Conservation (phyloP, 2,888 invertebrate genomes). For the Heliconius erato region DNA sequence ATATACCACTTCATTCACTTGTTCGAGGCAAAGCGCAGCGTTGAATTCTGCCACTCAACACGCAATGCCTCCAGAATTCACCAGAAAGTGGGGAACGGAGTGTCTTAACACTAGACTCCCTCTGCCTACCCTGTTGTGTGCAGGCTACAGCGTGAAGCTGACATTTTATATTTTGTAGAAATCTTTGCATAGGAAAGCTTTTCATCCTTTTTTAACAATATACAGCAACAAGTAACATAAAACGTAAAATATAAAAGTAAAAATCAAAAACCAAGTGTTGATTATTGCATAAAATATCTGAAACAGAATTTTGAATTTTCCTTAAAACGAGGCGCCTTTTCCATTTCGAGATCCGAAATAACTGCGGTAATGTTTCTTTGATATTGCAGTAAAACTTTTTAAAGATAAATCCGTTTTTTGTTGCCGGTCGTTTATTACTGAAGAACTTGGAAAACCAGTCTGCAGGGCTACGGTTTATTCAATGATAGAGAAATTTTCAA, state of each 20-base stretch:
- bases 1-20: too few relatives aligned
- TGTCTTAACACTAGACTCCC: too few relatives aligned
- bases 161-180: neutral
- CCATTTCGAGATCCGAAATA: constrained; percentile 50
- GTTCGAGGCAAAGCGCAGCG: too few relatives aligned
- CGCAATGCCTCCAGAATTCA: too few relatives aligned
- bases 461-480: constrained; percentile 48
- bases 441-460: constrained; percentile 51
- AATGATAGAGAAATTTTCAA: constrained; percentile 44
- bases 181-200: constrained; percentile 71
- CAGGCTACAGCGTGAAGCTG: too few relatives aligned
- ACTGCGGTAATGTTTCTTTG: constrained; percentile 56
- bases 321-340: constrained; percentile 43
- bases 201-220: constrained; percentile 80
- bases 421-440: constrained; percentile 54
- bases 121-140: too few relatives aligned
- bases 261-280: constrained; percentile 39
- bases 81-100: too few relatives aligned
- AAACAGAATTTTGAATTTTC: constrained; percentile 45
- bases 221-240: constrained; percentile 73
- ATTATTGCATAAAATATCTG: constrained; percentile 46
- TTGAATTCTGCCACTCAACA: too few relatives aligned
- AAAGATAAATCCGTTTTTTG: constrained; percentile 56
- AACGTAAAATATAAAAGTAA: constrained; percentile 37
- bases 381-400: constrained; percentile 56